These are phyloP conservation scores for Mylabris phalerata DNA, from an alignment of 1,140 invertebrate genomes.

Conservation along the genomic window DNA sequence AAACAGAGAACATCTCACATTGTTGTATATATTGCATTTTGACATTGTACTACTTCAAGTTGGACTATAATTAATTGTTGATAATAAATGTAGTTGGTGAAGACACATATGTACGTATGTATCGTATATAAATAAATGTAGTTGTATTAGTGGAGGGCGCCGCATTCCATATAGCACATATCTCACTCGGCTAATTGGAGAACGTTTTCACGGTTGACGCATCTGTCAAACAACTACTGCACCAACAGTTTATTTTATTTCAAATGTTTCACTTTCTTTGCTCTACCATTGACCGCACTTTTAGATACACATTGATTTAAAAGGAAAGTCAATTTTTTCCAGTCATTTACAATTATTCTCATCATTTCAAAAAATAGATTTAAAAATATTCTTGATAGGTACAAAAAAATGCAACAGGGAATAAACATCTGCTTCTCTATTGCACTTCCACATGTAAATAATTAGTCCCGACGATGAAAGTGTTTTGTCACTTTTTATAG, in stretches of 20 bases:
- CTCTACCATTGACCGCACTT: neutral
- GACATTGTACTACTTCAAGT: neutral
- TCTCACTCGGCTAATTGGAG: conserved; percentile 36
- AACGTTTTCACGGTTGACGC: conserved; percentile 35
- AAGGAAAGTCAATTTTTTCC: conserved; percentile 13
- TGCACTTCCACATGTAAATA: conserved; percentile 11
- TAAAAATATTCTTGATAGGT: no score
- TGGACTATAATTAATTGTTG: conserved; percentile 26
- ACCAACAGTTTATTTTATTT: conserved; percentile 28
- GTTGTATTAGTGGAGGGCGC: conserved; percentile 9
- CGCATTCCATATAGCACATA: conserved; percentile 25
- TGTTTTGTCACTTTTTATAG: no score
- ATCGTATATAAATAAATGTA: neutral
- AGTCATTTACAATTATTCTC: conserved; percentile 30
- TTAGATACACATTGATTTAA: conserved; percentile 12
- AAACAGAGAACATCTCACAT: conserved; percentile 28
- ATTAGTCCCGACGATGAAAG: conserved; percentile 4
- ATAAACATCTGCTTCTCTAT: conserved; percentile 14
- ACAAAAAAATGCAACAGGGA: conserved; percentile 13
- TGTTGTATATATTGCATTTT: conserved; percentile 24
- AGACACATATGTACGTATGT: conserved; percentile 3
- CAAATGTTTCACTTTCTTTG: conserved; percentile 7
- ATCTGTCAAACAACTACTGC: conserved; percentile 35
- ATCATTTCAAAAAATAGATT: no score
- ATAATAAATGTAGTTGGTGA: conserved; percentile 27